Evolutionary conservation across 2,888 invertebrate genomes (phyloP).

Genomic region (Dicyrtoma fusca): DNA sequence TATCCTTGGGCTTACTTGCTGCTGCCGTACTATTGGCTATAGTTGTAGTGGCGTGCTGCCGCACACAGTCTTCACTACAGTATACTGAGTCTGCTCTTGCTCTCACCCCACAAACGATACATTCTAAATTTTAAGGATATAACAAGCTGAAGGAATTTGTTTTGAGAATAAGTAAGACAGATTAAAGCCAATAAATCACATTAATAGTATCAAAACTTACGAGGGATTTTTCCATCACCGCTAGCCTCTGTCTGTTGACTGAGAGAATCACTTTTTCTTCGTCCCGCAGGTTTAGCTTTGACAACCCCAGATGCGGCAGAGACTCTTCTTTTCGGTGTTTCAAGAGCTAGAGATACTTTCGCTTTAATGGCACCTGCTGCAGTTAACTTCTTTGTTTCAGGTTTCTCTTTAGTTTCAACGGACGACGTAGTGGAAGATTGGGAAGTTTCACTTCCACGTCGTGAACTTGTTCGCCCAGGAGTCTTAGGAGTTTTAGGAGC

Average conservation of each 20-base stretch:
- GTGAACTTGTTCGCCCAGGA: conserved; percentile 18
- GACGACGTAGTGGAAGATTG: not conserved
- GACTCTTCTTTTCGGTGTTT: conserved; percentile 13
- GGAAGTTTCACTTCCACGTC: conserved; percentile 20
- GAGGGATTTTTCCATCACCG: not conserved
- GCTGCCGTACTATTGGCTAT: not conserved
- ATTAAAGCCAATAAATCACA: not conserved
- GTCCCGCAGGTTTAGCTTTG: not conserved
- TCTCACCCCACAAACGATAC: conserved; percentile 79
- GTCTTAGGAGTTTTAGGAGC: conserved; percentile 36
- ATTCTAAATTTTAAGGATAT: conserved; percentile 59
- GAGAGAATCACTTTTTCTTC: conserved; percentile 23
- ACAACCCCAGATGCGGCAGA: not conserved
- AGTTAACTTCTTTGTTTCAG: not conserved
- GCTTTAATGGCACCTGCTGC: conserved; percentile 5
- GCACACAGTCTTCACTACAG: conserved; percentile 84
- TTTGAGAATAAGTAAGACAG: not conserved
- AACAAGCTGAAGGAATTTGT: not conserved
- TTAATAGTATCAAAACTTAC: not conserved
- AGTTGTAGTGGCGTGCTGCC: conserved; percentile 11
- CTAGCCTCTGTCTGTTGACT: not conserved
- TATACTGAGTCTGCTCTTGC: conserved; percentile 82
- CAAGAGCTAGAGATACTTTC: not conserved
- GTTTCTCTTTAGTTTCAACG: not conserved
- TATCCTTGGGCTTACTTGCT: not conserved